Evolutionary conservation across 2,113 vertebrate species (phyloP), one percentile per base, ranked within the genome.

Genomic region (Symphodus melops): DNA sequence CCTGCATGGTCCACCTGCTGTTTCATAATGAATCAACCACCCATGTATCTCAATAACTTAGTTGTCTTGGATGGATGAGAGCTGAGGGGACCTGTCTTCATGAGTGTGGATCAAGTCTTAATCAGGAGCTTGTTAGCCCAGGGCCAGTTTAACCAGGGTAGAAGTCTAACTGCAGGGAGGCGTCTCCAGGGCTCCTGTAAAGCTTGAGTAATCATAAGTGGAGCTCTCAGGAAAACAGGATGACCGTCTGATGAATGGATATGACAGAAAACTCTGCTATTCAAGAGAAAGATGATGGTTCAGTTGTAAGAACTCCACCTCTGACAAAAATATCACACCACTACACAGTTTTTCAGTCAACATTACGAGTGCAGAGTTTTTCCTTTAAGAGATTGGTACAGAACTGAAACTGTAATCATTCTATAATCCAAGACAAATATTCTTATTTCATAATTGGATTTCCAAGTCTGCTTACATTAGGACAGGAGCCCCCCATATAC

Each of bases 1-100:
- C 33, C 69, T 44, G 57, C 83, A 44, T 59, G 68, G 66, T 57
- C 58, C n/a, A 53, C 57, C 54, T 68, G 73, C 70, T 58, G 69
- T 71, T 85, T 81, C 77, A 58, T 84, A 84, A 89, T 77, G 89
- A 89, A 90, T 88, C 72, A 55, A 54, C 58, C 53, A 55, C 4
- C 82, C 82, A 86, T 93, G 92, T 90, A 92, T 95, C 87, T 93
- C 72, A 74, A 89, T 93, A 81, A 81, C 56, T 79, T 57, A 67
- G 61, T 75, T 39, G 28, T 83, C 54, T 53, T 54, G 56, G 57
- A 73, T 70, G 79, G 80, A 83, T 11, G 8, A 56, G 73, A 64
- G 82, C 65, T 44, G 64, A 91, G 66, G 79, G 67, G 68, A 87
- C 76, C 83, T 74, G 84, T 93, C 88, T 88, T 63, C 70, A 63